phyloP scores from a whole-genome alignment of 2,888 invertebrate genomes.

The Seira ritae region DNA sequence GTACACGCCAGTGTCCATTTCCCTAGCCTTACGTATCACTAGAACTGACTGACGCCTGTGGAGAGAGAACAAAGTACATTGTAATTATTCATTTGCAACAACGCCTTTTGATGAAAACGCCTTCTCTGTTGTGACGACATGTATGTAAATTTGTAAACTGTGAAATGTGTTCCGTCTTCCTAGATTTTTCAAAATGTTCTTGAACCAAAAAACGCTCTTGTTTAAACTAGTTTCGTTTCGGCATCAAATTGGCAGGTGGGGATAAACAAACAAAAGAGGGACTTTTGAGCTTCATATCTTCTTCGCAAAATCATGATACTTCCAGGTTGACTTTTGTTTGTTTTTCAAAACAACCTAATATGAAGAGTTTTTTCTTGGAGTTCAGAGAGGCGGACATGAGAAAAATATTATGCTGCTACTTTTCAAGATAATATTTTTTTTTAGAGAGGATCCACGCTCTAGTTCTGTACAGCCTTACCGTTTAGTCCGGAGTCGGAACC shows the following conservation, averaged over 20 bases:
- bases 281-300: background rate
- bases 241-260: constrained; percentile 29
- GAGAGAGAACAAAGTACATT: constrained; percentile 38
- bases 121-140: no score
- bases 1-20: constrained; percentile 71
- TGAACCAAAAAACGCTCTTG: no score
- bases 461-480: constrained; percentile 62
- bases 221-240: no score
- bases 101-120: no score
- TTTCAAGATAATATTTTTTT: background rate
- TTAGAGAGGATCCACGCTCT: background rate
- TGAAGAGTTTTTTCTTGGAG: background rate
- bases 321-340: background rate
- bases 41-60: constrained; percentile 73
- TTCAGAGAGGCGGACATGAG: background rate
- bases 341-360: background rate
- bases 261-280: constrained; percentile 23
- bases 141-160: constrained; percentile 37
- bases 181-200: no score
- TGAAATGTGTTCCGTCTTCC: background rate
- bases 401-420: background rate
- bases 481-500: constrained; percentile 72
- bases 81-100: background rate
- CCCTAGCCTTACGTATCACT: constrained; percentile 73
- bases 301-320: background rate